Base-by-base conservation (phyloP, 64 coral and sea anemone genomes). In the Orbicella faveolata region DNA sequence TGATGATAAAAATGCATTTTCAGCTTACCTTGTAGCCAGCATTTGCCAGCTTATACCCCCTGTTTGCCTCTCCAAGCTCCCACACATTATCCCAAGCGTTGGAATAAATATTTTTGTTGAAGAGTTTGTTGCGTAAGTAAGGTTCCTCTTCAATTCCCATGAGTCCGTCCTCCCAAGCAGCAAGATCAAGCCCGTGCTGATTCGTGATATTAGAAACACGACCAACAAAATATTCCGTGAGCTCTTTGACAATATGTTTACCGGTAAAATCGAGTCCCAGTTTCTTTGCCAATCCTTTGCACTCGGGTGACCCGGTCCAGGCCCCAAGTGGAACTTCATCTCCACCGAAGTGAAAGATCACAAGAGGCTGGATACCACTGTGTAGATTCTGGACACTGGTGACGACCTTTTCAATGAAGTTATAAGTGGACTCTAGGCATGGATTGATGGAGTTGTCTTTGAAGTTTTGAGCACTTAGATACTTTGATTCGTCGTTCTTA, bases 401-500 rank as follows among this genome's bases (percentile, higher is more conserved):
- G 0, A 95, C 61, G 11, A 95, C 69, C 67, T 88, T 57, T 2
- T 90, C 77, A 4, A 91, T 34, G 52, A 95, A 95, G 30, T 64
- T 88, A 33, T 88, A 95, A 1, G 93, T 95, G 33, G 93, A 95
- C 34, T 91, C 77, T 18, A 95, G 19, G 9, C 93, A 95, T 11
- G 93, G 93, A 57, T 95, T 95, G 20, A 95, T 91, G 8, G 78
- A 70, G 25, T 95, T 90, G 77, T 95, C 83, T 23, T 34, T 80
- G 53, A 88, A 95, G 19, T 78, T 51, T 52, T 95, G 89, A 3
- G 88, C 68, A 30, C 89, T 91, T 18, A 88, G 17, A 36, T 91
- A 91, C 30, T 80, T 67, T 2, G 93, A 91, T 65, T 63, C 80
- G 76, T 95, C 93, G 11, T 55, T 35, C 0, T 80, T 23, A 33